These are phyloP conservation scores for Glossosoma conforme DNA, from an alignment of 1,140 invertebrate genomes.

Conservation along the genomic window DNA sequence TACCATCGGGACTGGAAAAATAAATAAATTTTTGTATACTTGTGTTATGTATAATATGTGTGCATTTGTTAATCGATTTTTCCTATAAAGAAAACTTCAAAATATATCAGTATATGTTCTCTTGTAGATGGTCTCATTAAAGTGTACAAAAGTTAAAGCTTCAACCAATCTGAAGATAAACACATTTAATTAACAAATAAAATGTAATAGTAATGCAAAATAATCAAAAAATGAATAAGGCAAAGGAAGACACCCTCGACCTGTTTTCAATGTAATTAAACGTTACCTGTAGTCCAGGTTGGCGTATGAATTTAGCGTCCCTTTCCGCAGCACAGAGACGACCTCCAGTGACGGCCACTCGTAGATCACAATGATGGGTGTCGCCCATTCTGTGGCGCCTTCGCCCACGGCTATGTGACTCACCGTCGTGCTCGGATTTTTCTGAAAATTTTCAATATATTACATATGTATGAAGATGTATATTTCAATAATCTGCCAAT, in stretches of 20 bases:
- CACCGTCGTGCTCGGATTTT: slow-evolving; percentile 60
- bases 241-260: too few relatives aligned
- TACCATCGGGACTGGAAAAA: slow-evolving; percentile 64
- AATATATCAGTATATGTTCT: too few relatives aligned
- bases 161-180: too few relatives aligned
- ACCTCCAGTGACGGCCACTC: slow-evolving; percentile 74
- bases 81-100: too few relatives aligned
- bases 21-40: slow-evolving; percentile 1
- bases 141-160: too few relatives aligned
- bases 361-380: slow-evolving; percentile 77
- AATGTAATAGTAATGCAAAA: too few relatives aligned
- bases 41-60: slow-evolving; percentile 4
- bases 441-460: slow-evolving; percentile 46
- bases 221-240: too few relatives aligned
- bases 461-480: not conserved
- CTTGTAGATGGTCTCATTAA: too few relatives aligned
- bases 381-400: slow-evolving; percentile 69
- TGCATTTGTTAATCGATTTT: too few relatives aligned
- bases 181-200: too few relatives aligned
- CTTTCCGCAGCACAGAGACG: slow-evolving; percentile 64
- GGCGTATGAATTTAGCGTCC: slow-evolving; percentile 68
- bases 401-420: slow-evolving; percentile 79
- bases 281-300: slow-evolving; percentile 74
- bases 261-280: too few relatives aligned
- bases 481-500: not conserved